Conservation (phyloP, 1,140 invertebrate species). For the Pentalonia nigronervosa region DNA sequence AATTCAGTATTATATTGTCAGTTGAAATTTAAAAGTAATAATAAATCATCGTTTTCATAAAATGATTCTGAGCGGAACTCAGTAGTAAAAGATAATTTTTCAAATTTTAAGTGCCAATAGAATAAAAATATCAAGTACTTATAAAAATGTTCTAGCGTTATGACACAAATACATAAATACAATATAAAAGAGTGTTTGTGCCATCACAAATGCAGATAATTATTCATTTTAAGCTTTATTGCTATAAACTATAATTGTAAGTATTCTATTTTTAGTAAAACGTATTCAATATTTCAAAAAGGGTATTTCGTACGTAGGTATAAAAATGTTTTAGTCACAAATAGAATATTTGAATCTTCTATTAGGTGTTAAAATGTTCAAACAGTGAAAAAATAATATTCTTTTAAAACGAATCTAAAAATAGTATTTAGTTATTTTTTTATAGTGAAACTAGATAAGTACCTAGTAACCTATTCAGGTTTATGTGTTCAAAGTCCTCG, state of each 20-base stretch:
- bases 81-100: not conserved
- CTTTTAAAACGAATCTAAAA: not conserved
- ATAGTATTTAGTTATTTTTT: not conserved
- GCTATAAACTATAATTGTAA: not conserved
- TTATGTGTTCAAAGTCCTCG: not conserved
- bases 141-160: too few species aligned
- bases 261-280: not conserved
- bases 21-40: too few species aligned
- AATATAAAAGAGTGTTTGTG: not conserved
- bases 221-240: not conserved
- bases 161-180: not conserved
- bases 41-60: not conserved
- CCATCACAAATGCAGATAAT: not conserved
- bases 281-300: not conserved
- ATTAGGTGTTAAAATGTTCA: too few species aligned
- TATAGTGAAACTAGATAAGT: not conserved
- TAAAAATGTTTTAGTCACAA: not conserved
- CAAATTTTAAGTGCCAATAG: not conserved
- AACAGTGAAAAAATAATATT: not conserved
- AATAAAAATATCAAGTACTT: too few species aligned
- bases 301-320: too few species aligned
- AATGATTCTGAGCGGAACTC: not conserved
- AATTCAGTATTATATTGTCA: too few species aligned
- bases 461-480: too few species aligned
- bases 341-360: not conserved